Conservation (phyloP, 2,797 vertebrate species). For the Cryptoblepharus egeriae region DNA sequence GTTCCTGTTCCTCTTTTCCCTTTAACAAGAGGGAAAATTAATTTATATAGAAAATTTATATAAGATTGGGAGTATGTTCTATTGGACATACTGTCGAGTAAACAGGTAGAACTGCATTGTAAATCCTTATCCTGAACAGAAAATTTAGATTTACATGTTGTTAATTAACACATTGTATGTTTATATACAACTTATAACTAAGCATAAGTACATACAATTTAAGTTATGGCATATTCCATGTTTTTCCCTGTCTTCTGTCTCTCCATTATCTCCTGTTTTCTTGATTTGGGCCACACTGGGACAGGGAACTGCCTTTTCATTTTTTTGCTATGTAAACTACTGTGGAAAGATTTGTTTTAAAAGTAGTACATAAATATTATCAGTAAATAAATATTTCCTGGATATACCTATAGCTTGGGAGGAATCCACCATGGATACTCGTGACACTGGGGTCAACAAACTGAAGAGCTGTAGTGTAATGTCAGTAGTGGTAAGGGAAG, state of each 20-base stretch:
- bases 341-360: background rate
- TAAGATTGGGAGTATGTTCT: no score
- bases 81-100: background rate
- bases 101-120: background rate
- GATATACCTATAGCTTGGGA: conserved; percentile 92
- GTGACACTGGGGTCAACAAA: conserved; percentile 94
- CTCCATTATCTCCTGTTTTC: no score
- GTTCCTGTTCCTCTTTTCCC: no score
- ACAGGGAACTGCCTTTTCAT: no score
- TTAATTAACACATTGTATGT: background rate
- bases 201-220: no score
- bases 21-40: no score
- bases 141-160: background rate
- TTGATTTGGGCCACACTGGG: no score
- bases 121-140: background rate
- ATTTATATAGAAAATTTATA: no score
- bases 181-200: no score
- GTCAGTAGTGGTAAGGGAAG: conserved; percentile 93
- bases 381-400: background rate
- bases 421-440: conserved; percentile 93
- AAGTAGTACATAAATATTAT: background rate
- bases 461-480: conserved; percentile 97
- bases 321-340: no score
- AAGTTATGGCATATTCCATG: no score
- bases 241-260: no score